phyloP scores from a whole-genome alignment of 1,140 invertebrate genomes.

The Acromyrmex echinatior region DNA sequence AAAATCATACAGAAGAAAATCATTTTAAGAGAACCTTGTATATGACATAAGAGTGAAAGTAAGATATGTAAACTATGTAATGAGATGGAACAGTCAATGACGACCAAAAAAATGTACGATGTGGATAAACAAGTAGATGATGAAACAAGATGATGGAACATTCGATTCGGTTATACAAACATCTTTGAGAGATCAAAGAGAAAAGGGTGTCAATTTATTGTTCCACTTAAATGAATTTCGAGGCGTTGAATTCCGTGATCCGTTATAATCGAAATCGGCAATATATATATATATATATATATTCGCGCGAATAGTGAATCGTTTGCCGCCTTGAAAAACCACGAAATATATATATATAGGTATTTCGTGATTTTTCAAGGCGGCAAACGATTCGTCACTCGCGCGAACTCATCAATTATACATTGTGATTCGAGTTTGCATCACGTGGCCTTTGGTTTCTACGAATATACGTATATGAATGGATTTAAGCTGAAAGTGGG shows the following conservation, averaged over 20 bases:
- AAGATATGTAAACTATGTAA: background rate
- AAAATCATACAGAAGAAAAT: background rate
- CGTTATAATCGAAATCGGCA: background rate
- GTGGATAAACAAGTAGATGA: background rate
- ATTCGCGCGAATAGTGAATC: no score
- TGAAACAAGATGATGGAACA: background rate
- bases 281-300: no score
- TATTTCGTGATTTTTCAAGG: background rate
- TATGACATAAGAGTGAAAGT: conserved; percentile 52
- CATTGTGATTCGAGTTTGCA: conserved; percentile 28
- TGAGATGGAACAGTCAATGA: background rate
- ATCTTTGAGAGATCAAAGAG: background rate
- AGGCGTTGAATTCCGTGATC: background rate
- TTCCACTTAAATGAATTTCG: background rate
- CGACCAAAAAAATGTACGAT: background rate
- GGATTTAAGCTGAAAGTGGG: background rate
- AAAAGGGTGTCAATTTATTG: background rate
- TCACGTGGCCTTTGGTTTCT: conserved; percentile 18
- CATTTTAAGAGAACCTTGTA: background rate
- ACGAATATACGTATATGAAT: background rate
- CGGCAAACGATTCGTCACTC: background rate
- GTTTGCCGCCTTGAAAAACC: no score
- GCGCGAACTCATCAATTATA: conserved; percentile 16
- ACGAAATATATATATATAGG: no score
- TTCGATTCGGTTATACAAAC: background rate